A percentile compares a stretch with the other conserved stretches of the same genome.
Conservation (phyloP, 2,113 vertebrate genomes). For the Scophthalmus maximus region DNA sequence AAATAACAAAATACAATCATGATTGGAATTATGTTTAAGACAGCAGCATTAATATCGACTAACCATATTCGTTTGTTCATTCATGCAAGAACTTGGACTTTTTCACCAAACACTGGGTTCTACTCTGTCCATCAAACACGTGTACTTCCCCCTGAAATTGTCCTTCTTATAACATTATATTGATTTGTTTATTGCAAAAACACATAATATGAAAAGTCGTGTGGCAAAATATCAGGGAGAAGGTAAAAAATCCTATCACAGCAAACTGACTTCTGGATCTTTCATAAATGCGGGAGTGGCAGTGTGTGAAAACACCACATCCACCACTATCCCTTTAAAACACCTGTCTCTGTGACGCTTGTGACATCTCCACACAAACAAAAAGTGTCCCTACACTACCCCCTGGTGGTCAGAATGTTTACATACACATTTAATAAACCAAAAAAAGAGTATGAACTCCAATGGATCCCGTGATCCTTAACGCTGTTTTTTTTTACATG, state of each 20-base stretch:
- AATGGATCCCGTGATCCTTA: too few species aligned
- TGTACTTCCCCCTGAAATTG: too few species aligned
- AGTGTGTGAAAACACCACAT: background rate
- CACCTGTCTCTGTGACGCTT: too few species aligned
- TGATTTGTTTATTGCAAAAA: background rate
- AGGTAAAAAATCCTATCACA: background rate
- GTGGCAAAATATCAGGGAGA: background rate
- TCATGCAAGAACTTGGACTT: conserved; percentile 1
- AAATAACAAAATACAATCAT: background rate
- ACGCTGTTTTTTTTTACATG: too few species aligned
- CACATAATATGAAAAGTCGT: background rate
- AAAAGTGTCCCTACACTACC: too few species aligned
- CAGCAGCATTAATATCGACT: background rate
- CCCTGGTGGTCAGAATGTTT: too few species aligned
- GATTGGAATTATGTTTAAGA: background rate
- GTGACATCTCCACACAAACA: too few species aligned
- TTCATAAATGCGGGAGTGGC: background rate
- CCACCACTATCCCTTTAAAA: too few species aligned
- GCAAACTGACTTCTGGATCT: background rate
- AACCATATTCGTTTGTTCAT: background rate
- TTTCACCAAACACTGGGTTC: background rate
- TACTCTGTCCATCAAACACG: background rate
- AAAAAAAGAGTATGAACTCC: too few species aligned
- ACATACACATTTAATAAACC: too few species aligned
- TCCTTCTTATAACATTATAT: background rate